These are phyloP conservation scores for Pharmacophagus antenor DNA, from an alignment of 2,888 invertebrate genomes.

Conservation along the genomic window DNA sequence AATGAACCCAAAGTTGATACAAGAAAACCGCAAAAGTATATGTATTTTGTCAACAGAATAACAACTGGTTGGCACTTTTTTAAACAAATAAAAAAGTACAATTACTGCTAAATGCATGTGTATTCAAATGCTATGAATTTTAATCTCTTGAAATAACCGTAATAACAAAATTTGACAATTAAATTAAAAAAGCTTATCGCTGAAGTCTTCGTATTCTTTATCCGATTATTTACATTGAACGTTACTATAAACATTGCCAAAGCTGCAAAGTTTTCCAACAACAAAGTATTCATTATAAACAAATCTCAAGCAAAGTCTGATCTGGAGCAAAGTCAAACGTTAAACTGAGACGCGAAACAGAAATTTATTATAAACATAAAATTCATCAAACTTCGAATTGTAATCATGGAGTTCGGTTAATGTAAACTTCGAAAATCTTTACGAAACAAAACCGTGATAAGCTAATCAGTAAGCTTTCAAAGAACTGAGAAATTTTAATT, in stretches of 20 bases:
- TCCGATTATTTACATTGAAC: background rate
- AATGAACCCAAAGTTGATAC: too few species aligned
- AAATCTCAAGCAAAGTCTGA: constrained; percentile 27
- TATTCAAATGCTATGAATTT: too few species aligned
- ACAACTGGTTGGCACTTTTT: too few species aligned
- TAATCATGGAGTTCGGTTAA: constrained; percentile 27
- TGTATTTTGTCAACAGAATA: too few species aligned
- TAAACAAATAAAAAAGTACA: too few species aligned
- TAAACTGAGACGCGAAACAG: constrained; percentile 17
- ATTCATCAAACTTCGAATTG: constrained; percentile 28
- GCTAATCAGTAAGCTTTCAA: background rate
- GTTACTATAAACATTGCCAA: constrained; percentile 4
- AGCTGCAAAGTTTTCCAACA: constrained; percentile 17
- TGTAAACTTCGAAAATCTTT: constrained; percentile 19
- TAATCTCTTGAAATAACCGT: too few species aligned
- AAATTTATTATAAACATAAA: constrained; percentile 29
- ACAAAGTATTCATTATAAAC: constrained; percentile 27
- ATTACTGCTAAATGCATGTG: too few species aligned
- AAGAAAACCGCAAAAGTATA: too few species aligned
- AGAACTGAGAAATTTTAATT: background rate
- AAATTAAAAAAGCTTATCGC: background rate
- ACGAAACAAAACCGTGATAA: constrained; percentile 1
- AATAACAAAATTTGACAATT: too few species aligned
- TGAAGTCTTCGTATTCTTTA: background rate
- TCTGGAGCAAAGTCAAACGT: constrained; percentile 26